A percentile compares a stretch with the other conserved stretches of the same genome.
These are phyloP conservation scores for Diplogasteroides magnus DNA, from an alignment of 1,140 invertebrate species.

Conservation along the genomic window DNA sequence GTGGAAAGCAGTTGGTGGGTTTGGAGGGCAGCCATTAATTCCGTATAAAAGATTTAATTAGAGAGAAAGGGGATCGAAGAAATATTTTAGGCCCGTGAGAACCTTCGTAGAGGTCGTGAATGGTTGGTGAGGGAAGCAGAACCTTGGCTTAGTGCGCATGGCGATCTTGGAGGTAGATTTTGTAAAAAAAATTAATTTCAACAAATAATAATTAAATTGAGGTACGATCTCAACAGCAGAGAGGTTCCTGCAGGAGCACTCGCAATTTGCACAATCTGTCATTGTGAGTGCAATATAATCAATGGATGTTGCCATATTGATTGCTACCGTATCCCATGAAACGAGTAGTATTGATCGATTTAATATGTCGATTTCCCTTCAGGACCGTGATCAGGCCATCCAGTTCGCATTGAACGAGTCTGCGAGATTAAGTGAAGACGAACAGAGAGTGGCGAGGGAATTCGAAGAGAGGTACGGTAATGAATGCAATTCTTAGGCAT, in stretches of 20 bases:
- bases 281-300: slow-evolving; percentile 28
- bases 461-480: slow-evolving; percentile 12
- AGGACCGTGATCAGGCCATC: slow-evolving; percentile 25
- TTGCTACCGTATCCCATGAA: no score
- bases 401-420: slow-evolving; percentile 20
- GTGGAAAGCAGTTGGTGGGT: slow-evolving; percentile 12
- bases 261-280: slow-evolving; percentile 38
- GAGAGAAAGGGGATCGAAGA: not conserved
- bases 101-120: slow-evolving; percentile 5
- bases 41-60: slow-evolving; percentile 8
- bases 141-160: slow-evolving; percentile 39
- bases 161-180: slow-evolving; percentile 39
- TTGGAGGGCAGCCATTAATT: slow-evolving; percentile 24
- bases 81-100: slow-evolving; percentile 4
- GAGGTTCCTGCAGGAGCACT: slow-evolving; percentile 42
- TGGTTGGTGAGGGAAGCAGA: slow-evolving; percentile 41
- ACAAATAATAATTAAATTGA: no score
- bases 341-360: no score
- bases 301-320: not conserved
- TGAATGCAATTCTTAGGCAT: no score
- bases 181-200: no score
- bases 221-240: slow-evolving; percentile 28
- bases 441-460: slow-evolving; percentile 10
- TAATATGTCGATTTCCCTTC: slow-evolving; percentile 4
- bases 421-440: slow-evolving; percentile 27